These are phyloP conservation scores for Metalampra italica DNA, from an alignment of 2,888 invertebrate species.

Conservation along the genomic window DNA sequence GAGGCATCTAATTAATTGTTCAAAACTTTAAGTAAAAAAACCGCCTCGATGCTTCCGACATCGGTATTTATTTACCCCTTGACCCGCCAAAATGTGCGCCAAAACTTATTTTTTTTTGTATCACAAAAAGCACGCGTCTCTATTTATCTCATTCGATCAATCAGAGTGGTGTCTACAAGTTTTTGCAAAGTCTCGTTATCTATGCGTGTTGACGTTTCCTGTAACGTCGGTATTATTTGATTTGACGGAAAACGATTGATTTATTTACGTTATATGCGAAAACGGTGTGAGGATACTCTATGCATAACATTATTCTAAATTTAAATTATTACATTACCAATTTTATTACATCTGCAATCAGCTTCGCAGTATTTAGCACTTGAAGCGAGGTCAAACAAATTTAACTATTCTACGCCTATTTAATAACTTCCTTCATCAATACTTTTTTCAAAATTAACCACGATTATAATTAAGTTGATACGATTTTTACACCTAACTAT, in stretches of 20 bases:
- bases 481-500: neutral
- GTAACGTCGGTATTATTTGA: constrained; percentile 29
- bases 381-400: neutral
- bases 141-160: constrained; percentile 53
- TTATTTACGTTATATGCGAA: constrained; percentile 8
- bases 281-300: constrained; percentile 7
- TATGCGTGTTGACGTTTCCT: constrained; percentile 47
- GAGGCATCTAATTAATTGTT: constrained; percentile 68
- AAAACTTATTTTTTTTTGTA: constrained; percentile 48
- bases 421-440: too few species aligned
- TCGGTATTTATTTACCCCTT: constrained; percentile 51
- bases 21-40: constrained; percentile 50
- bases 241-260: constrained; percentile 13
- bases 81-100: constrained; percentile 44
- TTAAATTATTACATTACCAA: neutral
- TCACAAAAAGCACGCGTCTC: constrained; percentile 40
- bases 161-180: constrained; percentile 43
- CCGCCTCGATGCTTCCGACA: constrained; percentile 55
- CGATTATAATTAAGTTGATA: neutral
- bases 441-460: neutral
- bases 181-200: constrained; percentile 54
- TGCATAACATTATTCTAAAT: constrained; percentile 7
- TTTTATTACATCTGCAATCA: neutral
- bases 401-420: neutral
- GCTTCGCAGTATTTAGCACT: neutral